Conservation (phyloP, 2,888 invertebrate species). For the Cryptops parisi region DNA sequence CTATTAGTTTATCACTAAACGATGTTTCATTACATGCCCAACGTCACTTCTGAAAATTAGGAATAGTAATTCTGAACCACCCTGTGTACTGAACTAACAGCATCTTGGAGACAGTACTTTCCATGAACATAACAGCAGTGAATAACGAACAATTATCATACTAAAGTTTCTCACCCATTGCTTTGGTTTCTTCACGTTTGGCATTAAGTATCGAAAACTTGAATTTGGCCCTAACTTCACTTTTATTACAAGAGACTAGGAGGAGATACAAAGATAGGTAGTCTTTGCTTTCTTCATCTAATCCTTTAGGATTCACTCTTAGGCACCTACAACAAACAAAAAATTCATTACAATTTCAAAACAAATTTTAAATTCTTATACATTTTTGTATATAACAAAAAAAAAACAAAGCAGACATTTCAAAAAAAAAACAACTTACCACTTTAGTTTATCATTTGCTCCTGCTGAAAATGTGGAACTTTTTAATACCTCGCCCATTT, state of each 20-base stretch:
- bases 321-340: conserved; percentile 57
- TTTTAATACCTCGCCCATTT: conserved; percentile 99
- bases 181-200: conserved; percentile 99
- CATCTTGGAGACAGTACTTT: background rate
- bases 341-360: conserved; percentile 10
- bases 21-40: too few relatives aligned
- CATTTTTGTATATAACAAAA: background rate
- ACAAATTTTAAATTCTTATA: background rate
- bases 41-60: too few relatives aligned
- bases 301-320: conserved; percentile 97
- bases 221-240: conserved; percentile 99
- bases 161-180: conserved; percentile 78
- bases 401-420: background rate
- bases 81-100: background rate
- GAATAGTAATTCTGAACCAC: too few relatives aligned
- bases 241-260: conserved; percentile 99
- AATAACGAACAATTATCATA: conserved; percentile 10
- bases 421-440: conserved; percentile 42
- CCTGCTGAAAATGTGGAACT: conserved; percentile 99
- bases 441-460: conserved; percentile 98
- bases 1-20: background rate
- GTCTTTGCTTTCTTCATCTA: conserved; percentile 99
- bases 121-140: too few relatives aligned
- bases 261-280: conserved; percentile 97
- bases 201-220: conserved; percentile 99